These are phyloP conservation scores for Muscicapa adusta DNA, from an alignment of 2,113 vertebrate genomes.

Conservation along the genomic window DNA sequence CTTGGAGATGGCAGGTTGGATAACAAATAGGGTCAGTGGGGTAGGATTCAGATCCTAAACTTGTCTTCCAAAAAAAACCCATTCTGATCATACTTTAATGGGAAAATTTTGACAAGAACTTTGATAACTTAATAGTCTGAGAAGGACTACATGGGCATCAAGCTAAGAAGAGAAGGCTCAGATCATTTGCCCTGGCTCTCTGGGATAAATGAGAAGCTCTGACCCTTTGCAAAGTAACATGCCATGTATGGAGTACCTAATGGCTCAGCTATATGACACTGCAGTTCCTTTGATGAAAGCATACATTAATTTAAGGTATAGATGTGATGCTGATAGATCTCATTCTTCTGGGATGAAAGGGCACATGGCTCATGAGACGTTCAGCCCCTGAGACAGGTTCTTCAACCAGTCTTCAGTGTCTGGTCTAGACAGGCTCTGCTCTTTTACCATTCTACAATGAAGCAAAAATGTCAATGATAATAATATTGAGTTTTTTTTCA, in stretches of 20 bases:
- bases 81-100: not conserved
- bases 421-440: not conserved
- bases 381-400: not conserved
- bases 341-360: not conserved
- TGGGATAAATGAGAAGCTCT: not conserved
- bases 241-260: not conserved
- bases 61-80: not conserved
- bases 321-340: not conserved
- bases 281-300: not conserved
- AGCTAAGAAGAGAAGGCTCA: not conserved
- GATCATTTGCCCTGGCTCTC: not conserved
- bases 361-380: accelerated
- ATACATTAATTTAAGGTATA: not conserved
- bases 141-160: not conserved
- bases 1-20: not conserved
- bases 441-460: not conserved
- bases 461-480: not conserved
- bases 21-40: not conserved
- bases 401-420: not conserved
- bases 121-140: not conserved
- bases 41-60: not conserved
- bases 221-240: not conserved
- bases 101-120: not conserved
- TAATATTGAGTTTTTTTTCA: not conserved
- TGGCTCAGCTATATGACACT: not conserved